phyloP scores from a whole-genome alignment of 2,113 vertebrate genomes.

The Neodontobutis hainanensis region DNA sequence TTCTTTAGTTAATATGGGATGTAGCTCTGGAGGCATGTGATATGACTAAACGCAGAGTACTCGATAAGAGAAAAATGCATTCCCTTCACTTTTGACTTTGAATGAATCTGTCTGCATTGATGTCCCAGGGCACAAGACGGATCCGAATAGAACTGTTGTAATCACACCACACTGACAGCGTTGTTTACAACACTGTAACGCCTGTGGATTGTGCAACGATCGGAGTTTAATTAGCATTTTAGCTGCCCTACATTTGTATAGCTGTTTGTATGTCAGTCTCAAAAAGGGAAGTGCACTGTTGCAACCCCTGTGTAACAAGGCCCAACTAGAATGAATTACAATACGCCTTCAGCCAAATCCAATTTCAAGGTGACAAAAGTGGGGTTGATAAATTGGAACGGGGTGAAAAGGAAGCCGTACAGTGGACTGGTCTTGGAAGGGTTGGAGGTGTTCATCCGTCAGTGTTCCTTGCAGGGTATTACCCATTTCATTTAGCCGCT shows the following conservation, averaged over 20 bases:
- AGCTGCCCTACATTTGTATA: slow-evolving; percentile 62
- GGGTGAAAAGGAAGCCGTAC: slow-evolving; percentile 54
- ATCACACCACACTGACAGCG: slow-evolving; percentile 52
- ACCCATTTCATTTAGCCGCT: slow-evolving; percentile 66
- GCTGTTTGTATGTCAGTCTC: slow-evolving; percentile 55
- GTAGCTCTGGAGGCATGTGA: slow-evolving; percentile 16
- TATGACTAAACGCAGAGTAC: slow-evolving; percentile 22
- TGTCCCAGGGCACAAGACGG: slow-evolving; percentile 48
- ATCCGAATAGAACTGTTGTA: slow-evolving; percentile 50
- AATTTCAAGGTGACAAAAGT: slow-evolving; percentile 71
- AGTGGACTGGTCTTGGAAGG: slow-evolving; percentile 56
- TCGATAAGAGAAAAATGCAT: slow-evolving; percentile 26
- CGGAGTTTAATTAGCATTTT: slow-evolving; percentile 68
- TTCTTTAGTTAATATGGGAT: slow-evolving; percentile 35
- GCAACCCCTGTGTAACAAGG: slow-evolving; percentile 63
- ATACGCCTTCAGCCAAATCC: slow-evolving; percentile 62
- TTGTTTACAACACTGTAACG: slow-evolving; percentile 64
- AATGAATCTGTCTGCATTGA: slow-evolving; percentile 43
- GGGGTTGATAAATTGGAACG: slow-evolving; percentile 67
- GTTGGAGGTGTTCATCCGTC: slow-evolving; percentile 55
- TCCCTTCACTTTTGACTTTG: slow-evolving; percentile 31
- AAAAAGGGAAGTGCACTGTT: slow-evolving; percentile 52
- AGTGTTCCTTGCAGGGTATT: slow-evolving; percentile 64
- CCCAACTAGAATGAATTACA: slow-evolving; percentile 53
- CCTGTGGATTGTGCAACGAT: slow-evolving; percentile 68